phyloP scores from a whole-genome alignment of 2,113 vertebrate genomes.

The cat (Felis catus) region DNA sequence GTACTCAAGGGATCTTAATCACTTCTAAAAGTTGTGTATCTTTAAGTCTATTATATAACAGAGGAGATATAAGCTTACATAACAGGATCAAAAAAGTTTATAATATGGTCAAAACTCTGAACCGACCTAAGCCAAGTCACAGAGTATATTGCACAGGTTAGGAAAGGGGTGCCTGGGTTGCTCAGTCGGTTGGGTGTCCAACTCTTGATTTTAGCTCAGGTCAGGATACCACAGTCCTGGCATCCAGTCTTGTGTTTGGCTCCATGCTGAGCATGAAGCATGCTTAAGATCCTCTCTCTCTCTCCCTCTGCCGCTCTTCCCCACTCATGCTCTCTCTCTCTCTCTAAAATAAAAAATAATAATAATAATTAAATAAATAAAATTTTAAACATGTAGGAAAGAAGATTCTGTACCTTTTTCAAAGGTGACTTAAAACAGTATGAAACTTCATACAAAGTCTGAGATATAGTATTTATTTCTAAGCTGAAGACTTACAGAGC shows the following conservation, averaged over 20 bases:
- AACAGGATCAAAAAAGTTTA: not conserved
- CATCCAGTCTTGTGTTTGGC: too few relatives aligned
- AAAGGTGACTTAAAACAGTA: constrained; percentile 8
- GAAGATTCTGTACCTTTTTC: not conserved
- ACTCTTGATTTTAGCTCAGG: too few relatives aligned
- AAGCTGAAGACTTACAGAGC: not conserved
- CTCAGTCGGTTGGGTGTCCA: too few relatives aligned
- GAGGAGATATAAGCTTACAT: not conserved
- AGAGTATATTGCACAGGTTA: not conserved
- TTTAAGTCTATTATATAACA: not conserved
- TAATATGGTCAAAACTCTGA: not conserved
- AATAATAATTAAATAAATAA: too few relatives aligned
- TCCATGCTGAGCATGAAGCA: too few relatives aligned
- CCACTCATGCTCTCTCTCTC: too few relatives aligned
- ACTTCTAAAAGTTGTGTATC: not conserved
- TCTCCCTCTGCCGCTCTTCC: too few relatives aligned
- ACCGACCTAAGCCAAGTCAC: not conserved
- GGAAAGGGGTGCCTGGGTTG: too few relatives aligned
- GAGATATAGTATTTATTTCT: not conserved
- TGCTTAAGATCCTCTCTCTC: too few relatives aligned
- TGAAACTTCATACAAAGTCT: not conserved
- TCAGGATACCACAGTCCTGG: too few relatives aligned
- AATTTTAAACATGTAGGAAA: not conserved
- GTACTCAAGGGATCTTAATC: not conserved
- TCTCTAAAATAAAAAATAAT: too few relatives aligned